phyloP scores from a whole-genome alignment of 2,113 vertebrate species.

The Carassius carassius region DNA sequence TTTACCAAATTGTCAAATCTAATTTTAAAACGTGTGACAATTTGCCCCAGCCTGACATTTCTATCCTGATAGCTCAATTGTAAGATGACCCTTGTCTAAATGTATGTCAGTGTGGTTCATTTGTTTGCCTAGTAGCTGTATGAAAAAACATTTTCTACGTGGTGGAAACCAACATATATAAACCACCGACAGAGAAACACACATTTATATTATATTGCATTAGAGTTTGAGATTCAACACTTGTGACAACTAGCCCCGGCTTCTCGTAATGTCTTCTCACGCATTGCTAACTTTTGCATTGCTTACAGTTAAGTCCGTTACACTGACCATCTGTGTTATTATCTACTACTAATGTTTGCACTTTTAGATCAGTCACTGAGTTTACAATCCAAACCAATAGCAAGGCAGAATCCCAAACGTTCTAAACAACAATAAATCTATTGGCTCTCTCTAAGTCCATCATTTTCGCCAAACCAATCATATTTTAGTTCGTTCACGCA shows the following conservation, averaged over 20 bases:
- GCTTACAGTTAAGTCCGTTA: constrained; percentile 5
- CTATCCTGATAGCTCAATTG: neutral
- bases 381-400: constrained; percentile 30
- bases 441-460: constrained; percentile 38
- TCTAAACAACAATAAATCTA: constrained; percentile 42
- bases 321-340: neutral
- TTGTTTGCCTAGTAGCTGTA: neutral
- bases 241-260: neutral
- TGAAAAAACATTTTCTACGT: neutral
- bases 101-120: neutral
- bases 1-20: too few relatives aligned
- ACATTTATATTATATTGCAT: neutral
- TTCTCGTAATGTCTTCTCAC: neutral
- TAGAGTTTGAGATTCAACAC: neutral
- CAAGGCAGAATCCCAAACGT: neutral
- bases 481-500: constrained; percentile 4
- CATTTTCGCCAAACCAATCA: constrained; percentile 4
- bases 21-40: neutral
- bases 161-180: neutral
- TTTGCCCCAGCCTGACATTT: neutral
- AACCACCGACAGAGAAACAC: neutral
- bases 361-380: neutral
- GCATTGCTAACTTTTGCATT: too few relatives aligned
- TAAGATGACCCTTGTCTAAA: neutral
- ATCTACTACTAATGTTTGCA: neutral